Percentiles rank a stretch among this genome's conserved stretches.
These are phyloP conservation scores for Frankliniella intonsa DNA, from an alignment of 2,888 invertebrate species.

Conservation along the genomic window DNA sequence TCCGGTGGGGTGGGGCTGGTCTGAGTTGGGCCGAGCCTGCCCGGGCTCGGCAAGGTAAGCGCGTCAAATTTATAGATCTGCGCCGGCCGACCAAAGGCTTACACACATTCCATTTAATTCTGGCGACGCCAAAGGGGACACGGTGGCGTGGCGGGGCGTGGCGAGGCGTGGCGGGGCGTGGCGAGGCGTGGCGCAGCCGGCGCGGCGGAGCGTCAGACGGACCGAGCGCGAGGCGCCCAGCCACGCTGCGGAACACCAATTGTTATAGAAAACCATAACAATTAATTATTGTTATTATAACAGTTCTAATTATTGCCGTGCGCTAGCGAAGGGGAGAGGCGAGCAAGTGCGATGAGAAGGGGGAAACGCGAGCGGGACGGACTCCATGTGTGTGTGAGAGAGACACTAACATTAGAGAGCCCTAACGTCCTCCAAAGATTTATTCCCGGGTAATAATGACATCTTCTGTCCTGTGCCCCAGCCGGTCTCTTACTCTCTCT, in stretches of 20 bases:
- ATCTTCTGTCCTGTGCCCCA: not conserved
- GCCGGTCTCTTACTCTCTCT: not conserved
- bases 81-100: not conserved
- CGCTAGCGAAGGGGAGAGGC: not conserved
- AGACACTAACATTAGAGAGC: conserved; percentile 4
- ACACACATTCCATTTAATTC: conserved; percentile 20
- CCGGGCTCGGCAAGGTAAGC: not conserved
- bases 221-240: not conserved
- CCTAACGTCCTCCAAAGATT: conserved; percentile 17
- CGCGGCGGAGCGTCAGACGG: not conserved
- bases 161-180: not conserved
- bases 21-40: too few relatives aligned
- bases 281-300: conserved; percentile 27
- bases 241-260: not conserved
- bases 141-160: not conserved
- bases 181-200: not conserved
- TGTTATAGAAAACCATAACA: conserved; percentile 27
- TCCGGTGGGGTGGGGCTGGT: too few relatives aligned
- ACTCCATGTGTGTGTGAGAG: not conserved
- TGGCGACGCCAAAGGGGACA: not conserved
- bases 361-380: not conserved
- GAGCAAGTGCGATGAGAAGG: not conserved
- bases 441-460: conserved; percentile 25
- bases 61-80: conserved; percentile 23
- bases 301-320: conserved; percentile 20